Percentiles rank a stretch among this genome's conserved stretches.
These are phyloP conservation scores for Ichneumoninae sp. DNA, from an alignment of 2,888 invertebrate genomes.

Conservation along the genomic window DNA sequence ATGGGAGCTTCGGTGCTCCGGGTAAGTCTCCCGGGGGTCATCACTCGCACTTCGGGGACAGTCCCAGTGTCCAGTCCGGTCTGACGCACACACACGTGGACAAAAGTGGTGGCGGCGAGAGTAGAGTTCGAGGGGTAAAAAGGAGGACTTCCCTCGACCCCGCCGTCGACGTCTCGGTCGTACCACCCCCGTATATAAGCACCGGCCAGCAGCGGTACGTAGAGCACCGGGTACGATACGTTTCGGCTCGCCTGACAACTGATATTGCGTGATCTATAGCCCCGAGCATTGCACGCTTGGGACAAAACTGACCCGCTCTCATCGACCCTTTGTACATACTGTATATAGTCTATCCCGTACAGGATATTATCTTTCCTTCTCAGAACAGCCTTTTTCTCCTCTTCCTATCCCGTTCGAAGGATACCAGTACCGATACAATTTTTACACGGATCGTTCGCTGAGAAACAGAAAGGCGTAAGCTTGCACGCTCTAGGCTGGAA, in stretches of 20 bases:
- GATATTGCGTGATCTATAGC: constrained; percentile 85
- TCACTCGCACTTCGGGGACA: constrained; percentile 83
- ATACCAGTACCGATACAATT: not conserved
- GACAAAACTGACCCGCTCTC: constrained; percentile 81
- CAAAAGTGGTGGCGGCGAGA: constrained; percentile 51
- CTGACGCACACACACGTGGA: constrained; percentile 50
- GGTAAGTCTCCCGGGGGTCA: constrained; percentile 81
- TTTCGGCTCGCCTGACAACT: constrained; percentile 79
- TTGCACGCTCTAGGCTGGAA: not conserved
- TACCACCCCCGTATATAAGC: constrained; percentile 31
- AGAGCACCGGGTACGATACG: constrained; percentile 72
- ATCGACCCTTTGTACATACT: constrained; percentile 36
- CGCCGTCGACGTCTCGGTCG: constrained; percentile 39
- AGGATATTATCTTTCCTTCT: constrained; percentile 61
- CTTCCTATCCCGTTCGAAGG: constrained; percentile 33
- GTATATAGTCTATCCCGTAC: constrained; percentile 39
- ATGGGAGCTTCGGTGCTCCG: constrained; percentile 70
- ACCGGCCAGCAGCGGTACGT: constrained; percentile 34
- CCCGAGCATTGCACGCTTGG: constrained; percentile 83
- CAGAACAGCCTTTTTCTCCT: constrained; percentile 33
- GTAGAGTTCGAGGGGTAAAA: constrained; percentile 46
- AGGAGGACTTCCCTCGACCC: constrained; percentile 36
- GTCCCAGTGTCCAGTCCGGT: constrained; percentile 76
- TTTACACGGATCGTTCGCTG: not conserved
- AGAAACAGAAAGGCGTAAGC: not conserved